Conservation (phyloP, 2,113 vertebrate species). For the Rhipidura dahli region DNA sequence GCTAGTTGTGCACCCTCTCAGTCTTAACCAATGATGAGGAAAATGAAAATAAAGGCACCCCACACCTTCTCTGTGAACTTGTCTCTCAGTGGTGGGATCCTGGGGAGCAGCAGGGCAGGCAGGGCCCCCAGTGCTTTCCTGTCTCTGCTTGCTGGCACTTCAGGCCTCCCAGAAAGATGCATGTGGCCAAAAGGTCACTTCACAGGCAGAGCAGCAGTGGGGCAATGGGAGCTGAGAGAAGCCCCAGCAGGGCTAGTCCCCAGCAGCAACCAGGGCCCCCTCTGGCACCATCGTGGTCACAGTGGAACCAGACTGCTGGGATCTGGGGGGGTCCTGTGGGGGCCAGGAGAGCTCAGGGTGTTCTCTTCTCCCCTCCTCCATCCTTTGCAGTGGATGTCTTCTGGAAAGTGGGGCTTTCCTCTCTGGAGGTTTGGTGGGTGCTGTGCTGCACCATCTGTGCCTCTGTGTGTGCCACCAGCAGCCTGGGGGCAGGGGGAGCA, state of each 20-base stretch:
- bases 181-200: not conserved
- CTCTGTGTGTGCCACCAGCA: not conserved
- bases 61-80: not conserved
- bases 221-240: not conserved
- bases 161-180: not conserved
- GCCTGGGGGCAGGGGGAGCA: not conserved
- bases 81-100: fast-evolving
- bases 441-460: not conserved
- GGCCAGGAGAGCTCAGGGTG: too few species aligned
- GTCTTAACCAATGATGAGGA: not conserved
- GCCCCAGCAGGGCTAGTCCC: not conserved
- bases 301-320: not conserved
- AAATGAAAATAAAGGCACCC: not conserved
- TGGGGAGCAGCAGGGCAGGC: not conserved
- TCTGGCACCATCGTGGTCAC: not conserved
- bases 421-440: not conserved
- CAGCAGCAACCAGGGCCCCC: not conserved
- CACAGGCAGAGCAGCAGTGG: not conserved
- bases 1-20: not conserved
- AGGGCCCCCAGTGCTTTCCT: not conserved
- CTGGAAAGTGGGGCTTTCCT: not conserved
- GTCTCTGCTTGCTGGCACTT: not conserved
- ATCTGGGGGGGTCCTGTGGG: not conserved
- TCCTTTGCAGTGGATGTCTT: not conserved
- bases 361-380: not conserved